A percentile compares a stretch with the other conserved stretches of the same genome.
Evolutionary conservation across 2,797 vertebrate species (phyloP).

Genomic region (Anabacerthia variegaticeps): DNA sequence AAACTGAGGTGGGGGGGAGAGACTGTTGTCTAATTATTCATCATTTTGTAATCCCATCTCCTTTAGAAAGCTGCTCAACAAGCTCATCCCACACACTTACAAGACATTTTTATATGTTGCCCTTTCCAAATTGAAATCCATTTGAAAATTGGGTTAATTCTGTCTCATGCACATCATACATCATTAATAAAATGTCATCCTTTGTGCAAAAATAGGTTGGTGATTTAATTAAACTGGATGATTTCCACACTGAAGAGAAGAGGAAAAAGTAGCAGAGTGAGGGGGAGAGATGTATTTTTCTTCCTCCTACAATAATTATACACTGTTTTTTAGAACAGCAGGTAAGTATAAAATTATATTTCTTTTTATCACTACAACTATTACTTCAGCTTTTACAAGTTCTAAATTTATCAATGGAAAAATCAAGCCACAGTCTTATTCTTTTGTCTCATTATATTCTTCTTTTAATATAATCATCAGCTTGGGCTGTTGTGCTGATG

Average conservation of each 20-base stretch:
- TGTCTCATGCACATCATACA: constrained; percentile 44
- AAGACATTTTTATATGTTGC: constrained; percentile 28
- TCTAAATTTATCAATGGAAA: constrained; percentile 74
- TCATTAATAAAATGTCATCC: constrained; percentile 62
- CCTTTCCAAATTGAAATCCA: constrained; percentile 51
- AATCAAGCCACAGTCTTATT: constrained; percentile 48
- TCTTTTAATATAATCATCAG: constrained; percentile 60
- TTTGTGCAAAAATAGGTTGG: constrained; percentile 42
- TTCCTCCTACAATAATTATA: constrained; percentile 53
- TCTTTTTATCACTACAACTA: constrained; percentile 55
- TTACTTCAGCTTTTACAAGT: constrained; percentile 58
- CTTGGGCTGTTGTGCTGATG: constrained; percentile 52
- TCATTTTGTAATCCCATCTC: constrained; percentile 7
- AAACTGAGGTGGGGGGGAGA: neutral
- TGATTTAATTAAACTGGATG: constrained; percentile 53
- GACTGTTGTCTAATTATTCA: constrained; percentile 1
- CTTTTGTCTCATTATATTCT: constrained; percentile 52
- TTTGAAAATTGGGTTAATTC: constrained; percentile 55
- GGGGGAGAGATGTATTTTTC: constrained; percentile 53
- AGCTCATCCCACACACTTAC: constrained; percentile 24
- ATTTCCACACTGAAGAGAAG: constrained; percentile 27
- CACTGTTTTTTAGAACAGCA: neutral
- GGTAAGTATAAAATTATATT: constrained; percentile 34
- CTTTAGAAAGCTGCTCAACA: neutral
- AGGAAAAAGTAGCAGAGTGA: neutral